phyloP scores from a whole-genome alignment of 2,888 invertebrate species.

The Pomacea canaliculata region DNA sequence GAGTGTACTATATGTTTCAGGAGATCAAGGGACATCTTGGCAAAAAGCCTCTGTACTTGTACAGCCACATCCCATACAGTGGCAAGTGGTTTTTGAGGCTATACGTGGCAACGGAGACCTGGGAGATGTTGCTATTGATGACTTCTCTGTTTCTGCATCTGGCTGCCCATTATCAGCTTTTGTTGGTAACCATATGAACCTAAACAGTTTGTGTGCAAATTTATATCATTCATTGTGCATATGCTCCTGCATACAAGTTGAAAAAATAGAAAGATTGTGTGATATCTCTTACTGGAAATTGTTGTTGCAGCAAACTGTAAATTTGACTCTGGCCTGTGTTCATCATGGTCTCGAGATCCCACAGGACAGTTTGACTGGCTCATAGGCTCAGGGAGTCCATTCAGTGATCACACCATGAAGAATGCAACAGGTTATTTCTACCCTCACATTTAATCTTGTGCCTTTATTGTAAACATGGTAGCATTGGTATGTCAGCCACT shows the following conservation, averaged over 20 bases:
- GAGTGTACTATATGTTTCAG: slow-evolving; percentile 22
- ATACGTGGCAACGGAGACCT: slow-evolving; percentile 49
- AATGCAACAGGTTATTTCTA: slow-evolving; percentile 3
- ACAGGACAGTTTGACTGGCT: slow-evolving; percentile 66
- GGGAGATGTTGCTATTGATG: slow-evolving; percentile 65
- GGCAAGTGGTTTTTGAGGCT: slow-evolving; percentile 58
- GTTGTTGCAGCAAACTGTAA: slow-evolving; percentile 56
- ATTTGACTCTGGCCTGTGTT: slow-evolving; percentile 67
- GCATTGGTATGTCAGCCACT: no score
- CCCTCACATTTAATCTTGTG: no score
- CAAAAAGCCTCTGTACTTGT: slow-evolving; percentile 37
- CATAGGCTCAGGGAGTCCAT: slow-evolving; percentile 37
- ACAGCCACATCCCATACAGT: not conserved
- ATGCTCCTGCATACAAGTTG: no score
- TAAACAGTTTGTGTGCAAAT: no score
- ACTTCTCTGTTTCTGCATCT: slow-evolving; percentile 40
- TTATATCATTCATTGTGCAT: no score
- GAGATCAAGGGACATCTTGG: slow-evolving; percentile 60
- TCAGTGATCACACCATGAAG: slow-evolving; percentile 34
- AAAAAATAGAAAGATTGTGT: no score
- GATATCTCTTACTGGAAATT: no score
- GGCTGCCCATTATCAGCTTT: slow-evolving; percentile 6
- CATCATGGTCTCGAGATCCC: slow-evolving; percentile 53
- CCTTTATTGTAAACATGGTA: no score
- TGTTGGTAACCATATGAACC: no score